Conservation (phyloP, 2,797 vertebrate genomes). For the Danio kyathit region DNA sequence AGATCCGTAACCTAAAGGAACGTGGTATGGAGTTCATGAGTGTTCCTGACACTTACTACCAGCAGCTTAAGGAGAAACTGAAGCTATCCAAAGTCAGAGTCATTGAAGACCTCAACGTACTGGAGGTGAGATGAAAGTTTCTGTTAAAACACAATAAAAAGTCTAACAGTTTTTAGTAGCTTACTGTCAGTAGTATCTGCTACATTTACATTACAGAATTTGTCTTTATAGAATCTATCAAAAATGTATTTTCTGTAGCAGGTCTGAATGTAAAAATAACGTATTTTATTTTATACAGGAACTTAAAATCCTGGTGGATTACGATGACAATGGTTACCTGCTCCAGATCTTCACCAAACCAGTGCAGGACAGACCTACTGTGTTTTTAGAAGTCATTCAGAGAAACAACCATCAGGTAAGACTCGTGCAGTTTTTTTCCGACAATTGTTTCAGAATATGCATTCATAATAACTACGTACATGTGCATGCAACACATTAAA, state of each 20-base stretch:
- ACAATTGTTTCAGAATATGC: neutral
- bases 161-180: neutral
- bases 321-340: constrained; percentile 94
- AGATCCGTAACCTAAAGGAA: constrained; percentile 91
- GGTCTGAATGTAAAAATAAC: neutral
- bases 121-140: constrained; percentile 80
- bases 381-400: constrained; percentile 97
- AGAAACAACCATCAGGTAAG: constrained; percentile 94
- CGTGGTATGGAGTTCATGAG: constrained; percentile 92
- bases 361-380: constrained; percentile 94
- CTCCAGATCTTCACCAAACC: constrained; percentile 99
- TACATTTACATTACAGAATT: too few species aligned
- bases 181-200: neutral
- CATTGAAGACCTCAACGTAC: constrained; percentile 83
- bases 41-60: constrained; percentile 89
- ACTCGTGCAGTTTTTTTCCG: neutral
- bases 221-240: neutral
- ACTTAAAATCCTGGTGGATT: constrained; percentile 94
- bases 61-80: constrained; percentile 86
- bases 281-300: constrained; percentile 76
- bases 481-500: neutral
- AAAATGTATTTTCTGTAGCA: neutral
- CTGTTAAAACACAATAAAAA: neutral
- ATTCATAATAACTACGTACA: neutral
- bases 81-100: constrained; percentile 89